Conservation (phyloP, 2,797 vertebrate species). For the Coregonus sp. region DNA sequence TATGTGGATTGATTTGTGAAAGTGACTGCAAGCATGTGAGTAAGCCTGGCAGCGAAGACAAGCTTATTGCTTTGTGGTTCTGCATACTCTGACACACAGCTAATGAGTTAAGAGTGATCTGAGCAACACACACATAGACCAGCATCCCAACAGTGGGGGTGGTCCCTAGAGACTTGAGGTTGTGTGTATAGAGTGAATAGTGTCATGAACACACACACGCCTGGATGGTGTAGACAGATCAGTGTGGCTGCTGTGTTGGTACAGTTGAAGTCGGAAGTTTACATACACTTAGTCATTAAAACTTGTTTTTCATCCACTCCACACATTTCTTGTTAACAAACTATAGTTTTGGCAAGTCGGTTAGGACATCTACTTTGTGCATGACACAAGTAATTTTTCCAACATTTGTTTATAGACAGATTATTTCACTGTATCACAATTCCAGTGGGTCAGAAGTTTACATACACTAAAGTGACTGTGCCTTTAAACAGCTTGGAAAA, state of each 20-base stretch:
- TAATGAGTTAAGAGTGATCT: conserved; percentile 51
- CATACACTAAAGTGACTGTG: too few relatives aligned
- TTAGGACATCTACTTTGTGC: too few relatives aligned
- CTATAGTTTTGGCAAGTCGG: too few relatives aligned
- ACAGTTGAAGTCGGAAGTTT: background rate
- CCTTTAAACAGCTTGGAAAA: too few relatives aligned
- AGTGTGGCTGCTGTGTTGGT: conserved; percentile 49
- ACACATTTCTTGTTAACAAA: too few relatives aligned
- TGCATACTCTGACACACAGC: conserved; percentile 32
- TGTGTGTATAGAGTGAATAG: conserved; percentile 25
- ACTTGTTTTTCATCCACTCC: too few relatives aligned
- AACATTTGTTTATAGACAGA: too few relatives aligned
- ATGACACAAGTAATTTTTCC: too few relatives aligned
- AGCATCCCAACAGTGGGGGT: conserved; percentile 13
- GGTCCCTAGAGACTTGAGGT: background rate
- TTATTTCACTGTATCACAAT: too few relatives aligned
- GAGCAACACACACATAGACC: conserved; percentile 25
- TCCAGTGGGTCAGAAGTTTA: too few relatives aligned
- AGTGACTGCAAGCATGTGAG: conserved; percentile 70
- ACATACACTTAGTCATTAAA: too few relatives aligned
- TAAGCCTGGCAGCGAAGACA: conserved; percentile 4
- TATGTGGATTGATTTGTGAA: conserved; percentile 48
- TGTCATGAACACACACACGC: conserved; percentile 55
- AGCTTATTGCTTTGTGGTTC: conserved; percentile 62
- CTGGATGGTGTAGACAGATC: conserved; percentile 59